Evolutionary conservation across 2,113 vertebrate genomes (phyloP), one percentile per base, ranked within the genome.

Genomic region (Carassius carassius): DNA sequence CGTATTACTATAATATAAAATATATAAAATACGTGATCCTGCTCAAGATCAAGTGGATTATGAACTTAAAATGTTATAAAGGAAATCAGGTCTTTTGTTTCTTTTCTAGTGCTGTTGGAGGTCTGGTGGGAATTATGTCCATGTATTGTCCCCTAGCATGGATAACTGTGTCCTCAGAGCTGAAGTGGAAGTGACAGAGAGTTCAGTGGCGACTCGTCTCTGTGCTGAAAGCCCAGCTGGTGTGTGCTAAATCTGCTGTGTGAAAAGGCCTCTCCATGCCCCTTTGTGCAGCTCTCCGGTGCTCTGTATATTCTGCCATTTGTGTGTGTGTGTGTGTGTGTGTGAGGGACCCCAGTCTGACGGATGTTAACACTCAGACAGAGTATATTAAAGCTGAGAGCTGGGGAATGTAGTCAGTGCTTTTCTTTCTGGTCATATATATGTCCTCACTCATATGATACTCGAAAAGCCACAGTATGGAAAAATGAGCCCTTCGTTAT

Each of bases 321-420:
- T 84, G 70, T 86, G 85, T 75, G 29, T 29, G 29, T 29, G 29
- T 29, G 29, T 29, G 29, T 80, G 67, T 62, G 65, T 70, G 81
- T 73, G 62, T 81, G 77, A 41, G 49, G 21, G 49, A 89, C 88
- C 85, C 82, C 85, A 91, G 88, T 94, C 88, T 86, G 82, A 90
- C 78, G 87, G 86, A 73, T 90, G 86, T 85, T 87, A 86, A 80
- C 87, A 87, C 86, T 78, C 67, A 85, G 86, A 85, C 91, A 93
- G 91, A 93, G 91, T 78, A 92, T 92, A 93, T 93, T 89, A 93
- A 91, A 88, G 29, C 82, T 72, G 70, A 88, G 83, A 82, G 84
- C 89, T 44, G 80, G 92, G 92, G 91, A 89, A 94, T 92, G 89
- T 54, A 88, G 87, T 81, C 47, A 82, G 51, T 37, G 72, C 62